These are phyloP conservation scores for Cervus canadensis DNA, from an alignment of 2,113 vertebrate species.

Conservation along the genomic window DNA sequence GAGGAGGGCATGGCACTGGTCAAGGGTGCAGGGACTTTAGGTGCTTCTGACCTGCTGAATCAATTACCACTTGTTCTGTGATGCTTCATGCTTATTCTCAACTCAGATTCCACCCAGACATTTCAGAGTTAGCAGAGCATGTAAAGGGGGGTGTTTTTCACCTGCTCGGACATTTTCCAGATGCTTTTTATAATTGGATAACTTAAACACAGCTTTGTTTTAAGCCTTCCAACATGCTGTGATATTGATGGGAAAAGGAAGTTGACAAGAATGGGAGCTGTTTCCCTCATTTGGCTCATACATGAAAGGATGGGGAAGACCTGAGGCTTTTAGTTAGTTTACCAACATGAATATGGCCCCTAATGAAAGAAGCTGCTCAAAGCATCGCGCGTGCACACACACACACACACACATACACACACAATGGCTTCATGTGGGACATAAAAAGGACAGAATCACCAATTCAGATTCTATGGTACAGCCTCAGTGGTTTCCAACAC, in stretches of 20 bases:
- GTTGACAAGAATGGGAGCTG: slow-evolving; percentile 11
- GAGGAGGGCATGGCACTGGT: neutral
- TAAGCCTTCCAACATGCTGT: slow-evolving; percentile 28
- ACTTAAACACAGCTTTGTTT: slow-evolving; percentile 68
- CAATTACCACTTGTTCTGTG: slow-evolving; percentile 51
- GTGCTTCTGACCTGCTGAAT: slow-evolving; percentile 38
- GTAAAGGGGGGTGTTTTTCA: slow-evolving; percentile 54
- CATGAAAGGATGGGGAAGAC: neutral
- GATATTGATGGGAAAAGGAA: slow-evolving; percentile 48
- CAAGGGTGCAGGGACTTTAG: slow-evolving; percentile 34
- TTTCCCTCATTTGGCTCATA: neutral
- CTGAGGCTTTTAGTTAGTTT: neutral
- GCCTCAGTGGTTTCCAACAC: neutral
- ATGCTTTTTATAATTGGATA: slow-evolving; percentile 57
- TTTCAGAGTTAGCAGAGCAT: slow-evolving; percentile 57
- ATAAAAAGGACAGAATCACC: neutral
- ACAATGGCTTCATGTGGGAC: neutral
- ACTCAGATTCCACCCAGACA: slow-evolving; percentile 19
- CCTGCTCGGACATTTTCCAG: slow-evolving; percentile 60
- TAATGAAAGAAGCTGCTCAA: neutral
- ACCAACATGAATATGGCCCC: neutral
- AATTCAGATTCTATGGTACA: slow-evolving; percentile 32
- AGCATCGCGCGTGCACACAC: neutral
- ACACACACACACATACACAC: neutral
- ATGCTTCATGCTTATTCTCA: slow-evolving; percentile 67